These are phyloP conservation scores for Mimumesa dahlbomi DNA, from an alignment of 2,888 invertebrate genomes.

Conservation along the genomic window DNA sequence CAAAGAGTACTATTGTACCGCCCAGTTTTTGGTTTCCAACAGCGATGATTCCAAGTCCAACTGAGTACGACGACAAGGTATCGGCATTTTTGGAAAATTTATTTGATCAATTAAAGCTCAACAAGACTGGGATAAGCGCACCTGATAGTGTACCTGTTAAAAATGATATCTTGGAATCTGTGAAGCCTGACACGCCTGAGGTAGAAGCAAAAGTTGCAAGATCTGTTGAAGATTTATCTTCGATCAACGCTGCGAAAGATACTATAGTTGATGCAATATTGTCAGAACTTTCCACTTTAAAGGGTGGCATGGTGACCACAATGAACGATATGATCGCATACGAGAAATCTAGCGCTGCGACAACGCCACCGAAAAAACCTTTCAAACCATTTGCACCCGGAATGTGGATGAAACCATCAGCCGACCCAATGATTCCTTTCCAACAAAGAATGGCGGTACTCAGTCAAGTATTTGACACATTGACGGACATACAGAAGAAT, in stretches of 20 bases:
- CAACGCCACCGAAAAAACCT: slow-evolving; percentile 56
- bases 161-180: slow-evolving; percentile 43
- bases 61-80: slow-evolving; percentile 74
- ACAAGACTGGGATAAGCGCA: slow-evolving; percentile 40
- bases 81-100: slow-evolving; percentile 72
- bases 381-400: slow-evolving; percentile 67
- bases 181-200: slow-evolving; percentile 22
- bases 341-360: slow-evolving; percentile 60
- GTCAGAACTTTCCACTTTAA: slow-evolving; percentile 69
- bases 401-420: slow-evolving; percentile 65
- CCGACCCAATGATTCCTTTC: slow-evolving; percentile 70
- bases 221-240: slow-evolving; percentile 68
- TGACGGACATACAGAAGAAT: slow-evolving; percentile 74
- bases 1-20: slow-evolving; percentile 76
- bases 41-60: slow-evolving; percentile 68
- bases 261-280: slow-evolving; percentile 72
- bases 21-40: slow-evolving; percentile 74
- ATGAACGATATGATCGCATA: slow-evolving; percentile 71
- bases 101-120: slow-evolving; percentile 70
- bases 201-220: slow-evolving; percentile 52
- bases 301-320: slow-evolving; percentile 72
- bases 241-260: slow-evolving; percentile 72
- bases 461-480: slow-evolving; percentile 76
- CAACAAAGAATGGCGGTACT: slow-evolving; percentile 73
- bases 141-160: slow-evolving; percentile 13